Conservation (phyloP, 2,797 vertebrate species). For the Coranthus polyacanthus region DNA sequence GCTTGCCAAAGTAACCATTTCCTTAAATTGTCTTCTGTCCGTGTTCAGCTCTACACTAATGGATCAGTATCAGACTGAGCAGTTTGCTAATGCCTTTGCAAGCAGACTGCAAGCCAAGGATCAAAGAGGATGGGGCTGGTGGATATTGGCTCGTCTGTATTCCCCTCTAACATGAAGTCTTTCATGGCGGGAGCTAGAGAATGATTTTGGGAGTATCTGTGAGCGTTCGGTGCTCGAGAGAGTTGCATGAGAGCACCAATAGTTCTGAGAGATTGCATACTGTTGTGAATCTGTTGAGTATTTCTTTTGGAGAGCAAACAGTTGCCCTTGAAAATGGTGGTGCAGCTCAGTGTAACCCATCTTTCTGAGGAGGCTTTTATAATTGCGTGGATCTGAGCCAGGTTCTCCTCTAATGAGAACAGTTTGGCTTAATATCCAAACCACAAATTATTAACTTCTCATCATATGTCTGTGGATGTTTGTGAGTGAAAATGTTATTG, state of each 20-base stretch:
- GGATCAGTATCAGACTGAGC: conserved; percentile 36
- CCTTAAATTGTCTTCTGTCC: conserved; percentile 42
- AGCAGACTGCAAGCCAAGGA: conserved; percentile 9
- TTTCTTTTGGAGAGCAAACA: conserved; percentile 23
- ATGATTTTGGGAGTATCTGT: conserved; percentile 19
- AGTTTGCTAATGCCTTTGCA: conserved; percentile 37
- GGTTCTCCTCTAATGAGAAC: conserved; percentile 18
- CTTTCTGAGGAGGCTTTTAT: conserved; percentile 26
- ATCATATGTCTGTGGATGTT: not conserved
- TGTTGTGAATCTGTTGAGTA: conserved; percentile 29
- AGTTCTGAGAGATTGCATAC: conserved; percentile 11
- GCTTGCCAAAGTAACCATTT: conserved; percentile 39
- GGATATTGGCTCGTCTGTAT: conserved; percentile 29
- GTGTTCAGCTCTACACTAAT: conserved; percentile 41
- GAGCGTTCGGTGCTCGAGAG: conserved; percentile 19
- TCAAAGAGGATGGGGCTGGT: conserved; percentile 26
- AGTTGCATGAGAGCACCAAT: conserved; percentile 1
- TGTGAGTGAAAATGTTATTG: not conserved
- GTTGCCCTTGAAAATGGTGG: conserved; percentile 36
- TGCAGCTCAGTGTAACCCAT: conserved; percentile 23
- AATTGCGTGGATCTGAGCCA: conserved; percentile 12
- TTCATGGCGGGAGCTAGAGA: conserved; percentile 17
- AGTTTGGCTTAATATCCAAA: conserved; percentile 29
- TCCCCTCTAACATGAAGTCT: conserved; percentile 17
- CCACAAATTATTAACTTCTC: conserved; percentile 44